A percentile compares a stretch with the other conserved stretches of the same genome.
phyloP scores from a whole-genome alignment of 1,140 invertebrate species.

The Drosophila rhopaloa region DNA sequence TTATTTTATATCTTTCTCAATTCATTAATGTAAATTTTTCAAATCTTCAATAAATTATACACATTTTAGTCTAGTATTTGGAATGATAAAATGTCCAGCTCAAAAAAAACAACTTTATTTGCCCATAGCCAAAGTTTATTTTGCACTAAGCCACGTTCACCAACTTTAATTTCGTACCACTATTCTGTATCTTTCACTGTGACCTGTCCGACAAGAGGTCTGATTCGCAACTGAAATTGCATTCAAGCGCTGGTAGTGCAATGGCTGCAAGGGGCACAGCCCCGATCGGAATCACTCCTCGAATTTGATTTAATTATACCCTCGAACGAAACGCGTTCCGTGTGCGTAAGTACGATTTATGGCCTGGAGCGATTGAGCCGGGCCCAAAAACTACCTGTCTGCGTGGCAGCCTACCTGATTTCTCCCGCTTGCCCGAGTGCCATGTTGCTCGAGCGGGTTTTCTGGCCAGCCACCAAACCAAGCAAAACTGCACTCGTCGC shows the following conservation, averaged over 20 bases:
- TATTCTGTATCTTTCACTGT: neutral
- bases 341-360: slow-evolving; percentile 73
- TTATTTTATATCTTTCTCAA: no score
- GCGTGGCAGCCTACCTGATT: slow-evolving; percentile 40
- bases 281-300: slow-evolving; percentile 21
- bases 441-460: slow-evolving; percentile 16
- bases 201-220: slow-evolving; percentile 39
- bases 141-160: neutral
- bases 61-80: no score
- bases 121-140: no score
- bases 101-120: neutral
- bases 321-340: slow-evolving; percentile 31
- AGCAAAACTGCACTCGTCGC: slow-evolving; percentile 68
- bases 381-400: slow-evolving; percentile 55
- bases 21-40: no score
- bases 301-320: slow-evolving; percentile 73
- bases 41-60: no score
- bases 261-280: slow-evolving; percentile 19
- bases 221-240: slow-evolving; percentile 52
- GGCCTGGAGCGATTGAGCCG: slow-evolving; percentile 35
- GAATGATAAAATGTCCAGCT: no score
- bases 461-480: slow-evolving; percentile 4
- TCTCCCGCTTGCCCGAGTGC: slow-evolving; percentile 25
- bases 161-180: neutral
- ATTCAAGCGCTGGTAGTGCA: slow-evolving; percentile 26